Evolutionary conservation across 2,888 invertebrate genomes (phyloP), one percentile per base, ranked within the genome.

Genomic region (Hecatera dysodea): DNA sequence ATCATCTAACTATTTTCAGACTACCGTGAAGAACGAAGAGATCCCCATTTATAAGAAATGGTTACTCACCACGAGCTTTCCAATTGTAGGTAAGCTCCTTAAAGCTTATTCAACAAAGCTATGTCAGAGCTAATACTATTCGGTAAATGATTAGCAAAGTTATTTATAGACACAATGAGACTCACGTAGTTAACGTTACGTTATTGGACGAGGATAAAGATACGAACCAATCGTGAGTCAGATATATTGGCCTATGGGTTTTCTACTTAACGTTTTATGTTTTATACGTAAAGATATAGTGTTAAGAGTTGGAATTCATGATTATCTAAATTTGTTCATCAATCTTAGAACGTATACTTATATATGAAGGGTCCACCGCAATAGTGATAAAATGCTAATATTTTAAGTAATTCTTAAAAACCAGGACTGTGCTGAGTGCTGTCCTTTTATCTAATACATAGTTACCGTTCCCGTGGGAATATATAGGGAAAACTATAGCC

Each of bases 101-200:
- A 48, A 59, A 42, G 46, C 12, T 39, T n/a, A 53, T 24, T 33
- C 19, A 70, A 36, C 42, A 42, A 19, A 62, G 48, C 36, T 53
- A 59, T 71, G 44, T 71, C 36, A 7, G 15, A 6, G 17, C 11
- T 66, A 65, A 78, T 42, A 27, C 53, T 61, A 57, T 62, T 78
- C 55, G 8, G 42, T 48, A 46, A 53, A 71, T 76, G 39, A 78
- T 62, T 78, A 52, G 60, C 9, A 19, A 6, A 39, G 29, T 65
- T 76, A 72, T 62, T 29, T 53, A 78, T 27, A 46, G 67, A 24
- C 22, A 46, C 50, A 65, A 60, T 50, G 33, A 44, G 53, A 33
- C 9, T 42, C 15, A n/a, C 22, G 22, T 39, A 56, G 53, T 46
- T 76, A 70, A 70, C 22, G 29, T 22, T 24, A 50, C 24, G 46